Evolutionary conservation across 2,113 vertebrate species (phyloP), one percentile per base, ranked within the genome.

Genomic region (Heptranchias perlo): DNA sequence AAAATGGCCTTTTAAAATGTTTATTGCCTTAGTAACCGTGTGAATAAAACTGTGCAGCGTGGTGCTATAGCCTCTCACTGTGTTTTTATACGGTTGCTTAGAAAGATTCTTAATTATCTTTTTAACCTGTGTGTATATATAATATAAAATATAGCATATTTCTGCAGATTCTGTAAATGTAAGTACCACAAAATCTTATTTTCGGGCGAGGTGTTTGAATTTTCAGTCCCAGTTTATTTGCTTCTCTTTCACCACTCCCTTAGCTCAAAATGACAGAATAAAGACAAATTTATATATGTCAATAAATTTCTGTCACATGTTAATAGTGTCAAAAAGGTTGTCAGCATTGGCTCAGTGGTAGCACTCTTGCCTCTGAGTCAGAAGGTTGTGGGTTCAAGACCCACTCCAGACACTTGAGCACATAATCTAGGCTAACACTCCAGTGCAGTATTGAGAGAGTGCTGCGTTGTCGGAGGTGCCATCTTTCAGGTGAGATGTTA

Each of bases 31-130:
- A 28, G 86, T 89, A 89, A 89, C 86, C 86, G 16, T 49, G 78
- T 86, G 44, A 47, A 86, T 86, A 47, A 86, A 28, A 25, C 44
- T 35, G 86, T 28, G 31, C 49, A 13, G 52, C 31, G 86, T 54
- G 86, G 49, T 54, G 49, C 49, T 28, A 13, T 8, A 54, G 10
- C 25, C 31, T 35, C 86, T 89, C 13, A 3, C 49, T 58, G 49
- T 54, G 49, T 89, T 89, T 54, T 54, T 89, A 25, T 89, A 52
- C 44, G 18, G 10, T 54, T 89, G 44, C 47, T 47, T 1, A 86
- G n/a, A 86, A 89, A 89, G 86, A 52, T 89, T 14, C 49, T 58
- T 89, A 89, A 89, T 89, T 58, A 35, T 89, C 49, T 54, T 89
- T 35, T 73, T 73, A 11, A 35, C 35, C 28, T 73, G 69, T 25